Evolutionary conservation across 2,888 invertebrate species (phyloP).

Genomic region (Nymphalis urticae): DNA sequence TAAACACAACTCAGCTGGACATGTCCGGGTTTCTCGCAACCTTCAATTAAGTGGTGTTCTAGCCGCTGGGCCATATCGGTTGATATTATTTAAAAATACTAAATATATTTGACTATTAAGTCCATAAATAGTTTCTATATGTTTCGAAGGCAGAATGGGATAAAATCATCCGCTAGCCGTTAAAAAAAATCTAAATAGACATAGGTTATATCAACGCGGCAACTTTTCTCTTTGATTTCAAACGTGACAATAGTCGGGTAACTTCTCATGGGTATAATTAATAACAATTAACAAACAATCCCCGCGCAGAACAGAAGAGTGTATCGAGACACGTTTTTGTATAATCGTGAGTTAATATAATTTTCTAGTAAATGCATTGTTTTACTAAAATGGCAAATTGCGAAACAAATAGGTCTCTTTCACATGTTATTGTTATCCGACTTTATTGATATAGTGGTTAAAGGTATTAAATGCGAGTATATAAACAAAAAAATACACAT

Average conservation of each 20-base stretch:
- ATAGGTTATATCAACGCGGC: constrained; percentile 16
- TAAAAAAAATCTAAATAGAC: background rate
- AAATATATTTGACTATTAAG: no score
- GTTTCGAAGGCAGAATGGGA: no score
- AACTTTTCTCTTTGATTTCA: constrained; percentile 15
- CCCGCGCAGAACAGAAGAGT: constrained; percentile 44
- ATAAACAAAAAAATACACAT: no score
- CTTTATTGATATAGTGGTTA: background rate
- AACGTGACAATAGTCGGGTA: constrained; percentile 24
- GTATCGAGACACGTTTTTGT: constrained; percentile 55
- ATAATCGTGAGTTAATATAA: constrained; percentile 57
- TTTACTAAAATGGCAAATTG: constrained; percentile 59
- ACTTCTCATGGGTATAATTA: constrained; percentile 47
- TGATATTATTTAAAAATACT: no score
- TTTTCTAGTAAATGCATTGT: constrained; percentile 62
- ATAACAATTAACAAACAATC: constrained; percentile 46
- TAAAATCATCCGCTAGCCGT: no score
- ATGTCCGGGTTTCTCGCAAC: no score
- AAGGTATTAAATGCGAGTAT: background rate
- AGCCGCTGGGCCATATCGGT: no score
- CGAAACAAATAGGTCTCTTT: constrained; percentile 44
- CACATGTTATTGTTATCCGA: constrained; percentile 46
- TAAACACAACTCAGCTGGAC: no score
- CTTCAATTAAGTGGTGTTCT: no score
- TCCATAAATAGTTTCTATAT: no score